phyloP scores from a whole-genome alignment of 2,888 invertebrate species.

The Andrena fulva region DNA sequence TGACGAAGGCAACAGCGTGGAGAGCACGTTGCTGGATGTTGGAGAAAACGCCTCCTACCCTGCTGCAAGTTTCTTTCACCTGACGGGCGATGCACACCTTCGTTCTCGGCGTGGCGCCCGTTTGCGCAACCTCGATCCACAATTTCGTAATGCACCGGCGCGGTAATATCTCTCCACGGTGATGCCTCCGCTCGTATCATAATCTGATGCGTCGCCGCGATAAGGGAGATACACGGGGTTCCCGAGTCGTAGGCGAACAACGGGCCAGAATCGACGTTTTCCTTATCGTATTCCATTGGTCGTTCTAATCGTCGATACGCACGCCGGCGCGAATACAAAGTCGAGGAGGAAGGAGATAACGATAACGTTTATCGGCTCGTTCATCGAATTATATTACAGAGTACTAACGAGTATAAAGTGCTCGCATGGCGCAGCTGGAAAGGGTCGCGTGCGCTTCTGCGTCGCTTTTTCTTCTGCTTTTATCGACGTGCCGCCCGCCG shows the following conservation, averaged over 20 bases:
- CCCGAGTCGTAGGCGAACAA: neutral
- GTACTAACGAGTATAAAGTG: neutral
- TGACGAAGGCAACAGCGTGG: constrained; percentile 6
- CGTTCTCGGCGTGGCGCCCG: constrained; percentile 24
- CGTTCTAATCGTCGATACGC: neutral
- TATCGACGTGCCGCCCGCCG: neutral
- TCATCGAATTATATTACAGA: neutral
- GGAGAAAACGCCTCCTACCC: neutral
- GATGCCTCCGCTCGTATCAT: constrained; percentile 13
- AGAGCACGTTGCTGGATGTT: neutral
- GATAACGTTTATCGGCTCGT: neutral
- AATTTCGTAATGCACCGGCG: constrained; percentile 52
- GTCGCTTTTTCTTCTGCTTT: neutral
- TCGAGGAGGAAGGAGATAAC: neutral
- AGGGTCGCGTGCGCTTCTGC: neutral
- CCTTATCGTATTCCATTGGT: constrained; percentile 1
- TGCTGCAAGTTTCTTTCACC: neutral
- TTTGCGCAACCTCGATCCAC: constrained; percentile 59
- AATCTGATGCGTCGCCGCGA: constrained; percentile 8
- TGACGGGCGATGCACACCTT: constrained; percentile 5
- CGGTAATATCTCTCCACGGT: constrained; percentile 35
- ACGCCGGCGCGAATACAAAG: constrained; percentile 1
- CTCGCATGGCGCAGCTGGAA: neutral
- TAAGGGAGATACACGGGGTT: constrained; percentile 2
- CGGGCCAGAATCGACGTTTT: neutral